Base-by-base conservation (phyloP, 2,888 invertebrate species). In the Leucozona laternaria region DNA sequence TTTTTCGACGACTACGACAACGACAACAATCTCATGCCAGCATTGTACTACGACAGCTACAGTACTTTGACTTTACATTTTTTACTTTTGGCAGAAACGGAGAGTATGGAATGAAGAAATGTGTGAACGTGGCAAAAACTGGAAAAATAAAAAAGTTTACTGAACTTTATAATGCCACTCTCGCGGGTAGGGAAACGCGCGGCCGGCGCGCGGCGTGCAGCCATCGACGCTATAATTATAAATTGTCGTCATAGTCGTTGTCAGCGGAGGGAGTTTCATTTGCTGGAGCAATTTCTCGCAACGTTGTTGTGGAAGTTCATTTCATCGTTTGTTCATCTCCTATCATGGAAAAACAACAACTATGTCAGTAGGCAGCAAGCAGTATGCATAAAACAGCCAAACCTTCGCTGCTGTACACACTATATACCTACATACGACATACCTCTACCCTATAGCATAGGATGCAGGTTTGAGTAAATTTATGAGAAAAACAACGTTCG, bases 111-210 rank as follows among this genome's bases (percentile, higher is more conserved):
- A 45, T n/a, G 55, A 37, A 34, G 13, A 34, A 34, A 40, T 64
- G 75, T 62, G 62, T 64, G 55, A 60, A 60, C 22, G 50, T 25
- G 64, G 55, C 15, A 37, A 53, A 45, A 68, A 37, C 13, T 53
- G 64, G 22, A 37, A 55, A 45, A 76, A 78, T 1, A 34, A 68
- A 82, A 76, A 79, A 86, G 82, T 82, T 82, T 79, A 82, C 78
- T 82, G 86, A 86, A 86, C 86, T 86, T 86, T 82, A 79, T 78
- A 71, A 79, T 86, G 60, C 75, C 78, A 79, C 48, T 73, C 82
- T 78, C 64, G 78, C 31, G 78, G 86, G 78, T 79, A 66, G 75
- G 70, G 75, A 86, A 86, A 48, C 82, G 43, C 7, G 70, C 64
- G 78, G 78, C 70, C 53, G 3, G 60, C 40, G 40, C 73, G 70